Percentiles rank a stretch among this genome's conserved stretches.
Evolutionary conservation across 2,113 vertebrate genomes (phyloP).

Genomic region (Colossoma macropomum): DNA sequence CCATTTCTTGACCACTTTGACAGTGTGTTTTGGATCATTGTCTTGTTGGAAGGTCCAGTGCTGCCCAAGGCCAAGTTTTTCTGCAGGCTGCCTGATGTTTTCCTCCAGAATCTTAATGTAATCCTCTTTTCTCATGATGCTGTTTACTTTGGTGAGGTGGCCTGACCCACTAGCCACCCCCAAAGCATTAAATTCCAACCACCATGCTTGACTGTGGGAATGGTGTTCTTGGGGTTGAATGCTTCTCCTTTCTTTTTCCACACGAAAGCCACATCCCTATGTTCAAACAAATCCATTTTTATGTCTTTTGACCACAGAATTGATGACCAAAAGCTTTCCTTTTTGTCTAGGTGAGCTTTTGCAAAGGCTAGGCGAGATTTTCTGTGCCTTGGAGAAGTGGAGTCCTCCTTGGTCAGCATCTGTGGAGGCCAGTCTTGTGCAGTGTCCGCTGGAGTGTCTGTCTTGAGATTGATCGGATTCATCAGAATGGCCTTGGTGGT

Average conservation of each 20-base stretch:
- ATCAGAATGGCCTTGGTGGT: constrained; percentile 11
- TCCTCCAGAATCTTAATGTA: too few relatives aligned
- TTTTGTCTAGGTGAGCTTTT: constrained; percentile 28
- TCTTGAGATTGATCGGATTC: not conserved
- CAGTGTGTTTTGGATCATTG: too few relatives aligned
- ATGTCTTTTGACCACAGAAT: constrained; percentile 24
- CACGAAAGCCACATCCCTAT: constrained; percentile 4
- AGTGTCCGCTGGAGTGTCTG: constrained; percentile 1
- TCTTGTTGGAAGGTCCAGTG: too few relatives aligned
- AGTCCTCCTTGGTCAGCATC: constrained; percentile 1
- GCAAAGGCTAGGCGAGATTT: constrained; percentile 23
- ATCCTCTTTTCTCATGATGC: too few relatives aligned
- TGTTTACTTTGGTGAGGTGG: too few relatives aligned
- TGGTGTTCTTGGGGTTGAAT: not conserved
- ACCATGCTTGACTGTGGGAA: not conserved
- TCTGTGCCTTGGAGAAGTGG: constrained; percentile 21
- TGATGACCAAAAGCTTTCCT: constrained; percentile 27
- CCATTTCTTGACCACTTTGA: too few relatives aligned
- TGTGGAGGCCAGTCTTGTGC: not conserved
- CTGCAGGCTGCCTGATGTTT: too few relatives aligned
- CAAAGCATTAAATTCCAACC: not conserved
- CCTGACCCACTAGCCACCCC: not conserved
- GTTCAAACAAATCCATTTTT: constrained; percentile 28
- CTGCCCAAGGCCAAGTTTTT: too few relatives aligned
- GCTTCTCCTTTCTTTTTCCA: constrained; percentile 3